phyloP scores from a whole-genome alignment of 2,888 invertebrate species.

The Sialis lutaria region DNA sequence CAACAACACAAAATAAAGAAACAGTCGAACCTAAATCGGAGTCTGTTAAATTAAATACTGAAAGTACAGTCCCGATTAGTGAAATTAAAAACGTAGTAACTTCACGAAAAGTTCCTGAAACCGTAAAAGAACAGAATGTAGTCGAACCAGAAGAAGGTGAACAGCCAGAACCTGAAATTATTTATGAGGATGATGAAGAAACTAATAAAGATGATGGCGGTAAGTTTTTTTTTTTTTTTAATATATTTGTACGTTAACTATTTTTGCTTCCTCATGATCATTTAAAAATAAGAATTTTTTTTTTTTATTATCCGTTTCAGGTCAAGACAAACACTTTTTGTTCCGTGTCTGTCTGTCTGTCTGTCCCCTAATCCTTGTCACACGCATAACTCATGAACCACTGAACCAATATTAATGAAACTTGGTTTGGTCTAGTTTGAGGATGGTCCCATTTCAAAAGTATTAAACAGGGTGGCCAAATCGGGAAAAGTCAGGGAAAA shows the following conservation, averaged over 20 bases:
- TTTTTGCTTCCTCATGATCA: no score
- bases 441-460: no score
- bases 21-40: background rate
- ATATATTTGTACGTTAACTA: background rate
- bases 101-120: background rate
- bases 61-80: background rate
- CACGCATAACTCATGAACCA: no score
- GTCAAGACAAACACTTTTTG: no score
- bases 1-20: background rate
- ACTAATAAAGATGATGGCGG: slow-evolving; percentile 15
- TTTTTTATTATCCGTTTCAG: no score
- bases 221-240: slow-evolving; percentile 3
- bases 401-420: no score
- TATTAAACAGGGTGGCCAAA: no score
- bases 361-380: no score
- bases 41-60: background rate
- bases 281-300: no score
- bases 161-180: slow-evolving; percentile 14
- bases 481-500: no score
- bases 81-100: background rate
- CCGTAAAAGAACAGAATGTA: background rate
- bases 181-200: slow-evolving; percentile 15
- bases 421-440: no score
- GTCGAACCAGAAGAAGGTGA: slow-evolving; percentile 8
- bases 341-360: no score